These are phyloP conservation scores for Halichondria panicea DNA, from an alignment of 37 sponge, comb jelly and placozoan species.

Conservation along the genomic window DNA sequence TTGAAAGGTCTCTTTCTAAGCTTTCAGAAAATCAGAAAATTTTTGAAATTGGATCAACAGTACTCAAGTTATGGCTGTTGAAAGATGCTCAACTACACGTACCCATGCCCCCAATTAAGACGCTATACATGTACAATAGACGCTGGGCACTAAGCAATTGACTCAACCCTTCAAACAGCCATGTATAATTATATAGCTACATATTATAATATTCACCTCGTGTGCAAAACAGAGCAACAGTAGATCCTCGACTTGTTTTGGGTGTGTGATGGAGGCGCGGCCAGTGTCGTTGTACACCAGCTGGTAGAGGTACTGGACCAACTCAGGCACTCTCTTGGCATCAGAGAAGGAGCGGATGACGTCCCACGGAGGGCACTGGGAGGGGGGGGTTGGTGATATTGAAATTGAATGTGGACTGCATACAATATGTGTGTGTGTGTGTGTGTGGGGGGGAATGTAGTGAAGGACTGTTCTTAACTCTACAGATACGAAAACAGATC, in stretches of 20 bases:
- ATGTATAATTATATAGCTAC: too few relatives aligned
- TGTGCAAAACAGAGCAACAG: slow-evolving; percentile 70
- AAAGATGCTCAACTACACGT: too few relatives aligned
- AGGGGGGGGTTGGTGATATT: neutral
- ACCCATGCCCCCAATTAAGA: too few relatives aligned
- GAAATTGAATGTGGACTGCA: neutral
- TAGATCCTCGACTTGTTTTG: slow-evolving; percentile 49
- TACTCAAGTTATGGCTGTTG: neutral
- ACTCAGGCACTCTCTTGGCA: slow-evolving; percentile 41
- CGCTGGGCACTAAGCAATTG: too few relatives aligned
- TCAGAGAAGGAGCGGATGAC: slow-evolving; percentile 41
- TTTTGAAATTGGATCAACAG: neutral
- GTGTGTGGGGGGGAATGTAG: neutral
- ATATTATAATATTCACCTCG: slow-evolving; percentile 66
- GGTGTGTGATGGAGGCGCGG: slow-evolving; percentile 23
- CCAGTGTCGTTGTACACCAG: slow-evolving; percentile 54
- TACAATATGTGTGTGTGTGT: neutral
- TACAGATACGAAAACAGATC: neutral
- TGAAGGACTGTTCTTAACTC: neutral
- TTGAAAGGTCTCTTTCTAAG: too few relatives aligned
- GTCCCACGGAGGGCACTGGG: slow-evolving; percentile 27
- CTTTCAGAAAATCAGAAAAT: neutral
- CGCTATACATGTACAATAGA: too few relatives aligned
- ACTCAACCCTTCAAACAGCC: too few relatives aligned
- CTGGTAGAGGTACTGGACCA: slow-evolving; percentile 45